Percentiles rank a stretch among this genome's conserved stretches.
Conservation (phyloP, 2,888 invertebrate species). For the Tyria jacobaeae region DNA sequence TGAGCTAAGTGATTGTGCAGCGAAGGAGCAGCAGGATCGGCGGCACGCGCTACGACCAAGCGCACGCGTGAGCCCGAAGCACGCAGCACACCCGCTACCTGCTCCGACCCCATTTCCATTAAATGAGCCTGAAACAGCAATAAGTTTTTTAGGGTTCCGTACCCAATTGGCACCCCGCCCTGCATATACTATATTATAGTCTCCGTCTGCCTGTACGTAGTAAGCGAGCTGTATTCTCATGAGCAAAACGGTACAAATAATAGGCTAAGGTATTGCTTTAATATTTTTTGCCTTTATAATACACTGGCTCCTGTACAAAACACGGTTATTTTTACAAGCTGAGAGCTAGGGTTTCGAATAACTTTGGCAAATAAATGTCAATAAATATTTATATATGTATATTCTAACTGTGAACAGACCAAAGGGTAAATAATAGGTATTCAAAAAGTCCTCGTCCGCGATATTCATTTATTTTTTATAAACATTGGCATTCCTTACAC, state of each 20-base stretch:
- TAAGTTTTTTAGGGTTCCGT: background rate
- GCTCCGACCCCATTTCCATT: constrained; percentile 99
- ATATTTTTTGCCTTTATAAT: too few relatives aligned
- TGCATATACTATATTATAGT: background rate
- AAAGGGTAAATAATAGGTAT: background rate
- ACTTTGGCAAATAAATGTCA: too few relatives aligned
- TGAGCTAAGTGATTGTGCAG: constrained; percentile 79
- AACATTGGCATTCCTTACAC: background rate
- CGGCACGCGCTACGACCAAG: constrained; percentile 96
- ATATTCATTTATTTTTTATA: background rate
- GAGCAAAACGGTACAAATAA: too few relatives aligned
- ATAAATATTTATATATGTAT: too few relatives aligned
- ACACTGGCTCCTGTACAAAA: too few relatives aligned
- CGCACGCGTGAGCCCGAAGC: constrained; percentile 98
- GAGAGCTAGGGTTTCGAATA: too few relatives aligned
- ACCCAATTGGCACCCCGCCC: background rate
- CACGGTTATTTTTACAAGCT: too few relatives aligned
- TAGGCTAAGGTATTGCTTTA: too few relatives aligned
- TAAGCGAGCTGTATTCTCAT: too few relatives aligned
- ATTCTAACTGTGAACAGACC: too few relatives aligned
- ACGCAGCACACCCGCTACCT: constrained; percentile 97
- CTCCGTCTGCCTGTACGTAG: too few relatives aligned
- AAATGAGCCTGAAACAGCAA: constrained; percentile 81
- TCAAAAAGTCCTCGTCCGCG: background rate
- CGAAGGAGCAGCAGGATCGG: constrained; percentile 89